Evolutionary conservation across 1,140 invertebrate genomes (phyloP), one percentile per base, ranked within the genome.

Genomic region (Drosophila repletoides): DNA sequence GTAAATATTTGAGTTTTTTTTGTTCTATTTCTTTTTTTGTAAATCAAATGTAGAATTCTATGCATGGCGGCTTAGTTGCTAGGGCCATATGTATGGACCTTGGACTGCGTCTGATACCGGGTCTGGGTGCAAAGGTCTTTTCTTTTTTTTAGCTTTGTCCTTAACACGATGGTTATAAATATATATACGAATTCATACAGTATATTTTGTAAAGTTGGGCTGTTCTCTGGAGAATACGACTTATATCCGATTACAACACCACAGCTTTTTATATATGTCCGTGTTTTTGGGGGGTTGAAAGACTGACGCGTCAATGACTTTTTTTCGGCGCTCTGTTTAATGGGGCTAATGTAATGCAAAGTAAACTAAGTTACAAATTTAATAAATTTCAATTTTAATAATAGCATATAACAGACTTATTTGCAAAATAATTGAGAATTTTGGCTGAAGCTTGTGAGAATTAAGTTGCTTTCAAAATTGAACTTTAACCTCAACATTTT

Each of bases 181-280:
- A 31, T 28, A 29, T 17, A 2, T 45, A 22, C 19, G 34, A 12
- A 28, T 15, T 17, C 9, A 14, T 40, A 19, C 19, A 33, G 12
- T 52, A 31, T 40, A 26, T 43, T 49, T 58, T 46, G 45, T n/a
- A n/a, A n/a, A n/a, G n/a, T 43, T 10, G 19, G 17, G 36, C 53
- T 3, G 22, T 15, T 41, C 79, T 84, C 79, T 64, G 34, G 79
- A 75, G 79, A 70, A n/a, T 53, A 52, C 56, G 74, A 79, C 72
- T 84, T 84, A 83, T 83, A 83, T 83, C 79, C 79, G 79, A 83
- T 83, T 83, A 83, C 79, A 79, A 84, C 79, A 83, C 79, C 79
- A 53, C 74, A 84, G 51, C 15, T 71, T 60, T 61, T 61, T n/a
- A n/a, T n/a, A n/a, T n/a, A 33, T 49, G 33, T 61, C 59, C 33